A percentile compares a stretch with the other conserved stretches of the same genome.
These are phyloP conservation scores for Thamnophis sirtalis DNA, from an alignment of 2,113 vertebrate species.

Conservation along the genomic window DNA sequence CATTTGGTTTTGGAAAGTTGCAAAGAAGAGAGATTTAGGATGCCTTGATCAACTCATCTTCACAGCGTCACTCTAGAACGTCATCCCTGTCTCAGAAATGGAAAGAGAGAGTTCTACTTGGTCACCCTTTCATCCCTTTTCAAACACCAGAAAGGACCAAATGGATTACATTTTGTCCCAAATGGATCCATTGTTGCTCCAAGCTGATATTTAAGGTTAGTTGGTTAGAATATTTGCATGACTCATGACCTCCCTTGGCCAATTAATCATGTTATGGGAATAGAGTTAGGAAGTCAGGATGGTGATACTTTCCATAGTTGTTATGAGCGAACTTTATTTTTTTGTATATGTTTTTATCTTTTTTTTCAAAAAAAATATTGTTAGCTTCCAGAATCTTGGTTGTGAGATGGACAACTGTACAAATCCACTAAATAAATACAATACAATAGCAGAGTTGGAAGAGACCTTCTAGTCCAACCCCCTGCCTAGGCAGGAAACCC, in stretches of 20 bases:
- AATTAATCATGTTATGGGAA: not conserved
- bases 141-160: not conserved
- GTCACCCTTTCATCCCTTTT: not conserved
- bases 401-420: not conserved
- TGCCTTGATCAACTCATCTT: not conserved
- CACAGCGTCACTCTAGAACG: not conserved
- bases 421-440: not conserved
- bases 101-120: not conserved
- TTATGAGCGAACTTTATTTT: conserved; percentile 19
- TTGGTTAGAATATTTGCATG: not conserved
- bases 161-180: not conserved
- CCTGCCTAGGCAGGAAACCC: no score
- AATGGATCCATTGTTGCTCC: not conserved
- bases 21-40: not conserved
- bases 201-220: not conserved
- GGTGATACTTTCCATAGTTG: conserved; percentile 65
- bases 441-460: no score
- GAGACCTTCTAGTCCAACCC: no score
- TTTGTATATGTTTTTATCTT: not conserved
- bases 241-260: not conserved
- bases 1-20: not conserved
- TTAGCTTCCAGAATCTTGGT: not conserved
- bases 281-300: conserved; percentile 45
- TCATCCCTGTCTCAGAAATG: not conserved
- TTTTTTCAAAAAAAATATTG: not conserved